Evolutionary conservation across 2,113 vertebrate species (phyloP).

Genomic region (Paratilapia polleni): DNA sequence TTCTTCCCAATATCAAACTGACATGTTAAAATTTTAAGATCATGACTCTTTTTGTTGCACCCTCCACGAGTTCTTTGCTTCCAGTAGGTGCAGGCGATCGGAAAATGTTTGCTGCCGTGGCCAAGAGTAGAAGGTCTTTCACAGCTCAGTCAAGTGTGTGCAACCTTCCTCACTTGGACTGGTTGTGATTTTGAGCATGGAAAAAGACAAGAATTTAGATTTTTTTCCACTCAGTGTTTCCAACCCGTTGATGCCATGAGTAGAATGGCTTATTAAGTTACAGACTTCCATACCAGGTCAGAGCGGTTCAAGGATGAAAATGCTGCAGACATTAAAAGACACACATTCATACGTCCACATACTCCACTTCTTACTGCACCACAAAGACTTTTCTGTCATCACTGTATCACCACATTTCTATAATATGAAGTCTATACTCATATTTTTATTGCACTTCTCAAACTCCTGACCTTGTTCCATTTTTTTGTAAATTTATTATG

Average conservation of each 20-base stretch:
- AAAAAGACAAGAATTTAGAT: slow-evolving; percentile 72
- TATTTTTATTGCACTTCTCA: slow-evolving; percentile 6
- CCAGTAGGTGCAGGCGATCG: slow-evolving; percentile 38
- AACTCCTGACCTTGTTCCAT: slow-evolving; percentile 10
- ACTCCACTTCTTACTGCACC: not conserved
- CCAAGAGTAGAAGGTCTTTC: slow-evolving; percentile 60
- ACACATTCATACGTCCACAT: slow-evolving; percentile 22
- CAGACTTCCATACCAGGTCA: slow-evolving; percentile 63
- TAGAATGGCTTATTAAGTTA: slow-evolving; percentile 59
- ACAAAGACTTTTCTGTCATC: slow-evolving; percentile 32
- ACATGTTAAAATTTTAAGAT: slow-evolving; percentile 45
- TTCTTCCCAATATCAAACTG: slow-evolving; percentile 26
- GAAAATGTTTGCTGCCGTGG: slow-evolving; percentile 48
- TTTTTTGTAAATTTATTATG: slow-evolving; percentile 47
- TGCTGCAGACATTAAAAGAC: slow-evolving; percentile 33
- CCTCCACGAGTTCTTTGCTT: not conserved
- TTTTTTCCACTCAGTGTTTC: slow-evolving; percentile 67
- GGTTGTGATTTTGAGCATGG: slow-evolving; percentile 57
- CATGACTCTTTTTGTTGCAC: slow-evolving; percentile 8
- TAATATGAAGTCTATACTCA: slow-evolving; percentile 1
- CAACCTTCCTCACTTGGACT: slow-evolving; percentile 54
- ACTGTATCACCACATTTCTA: slow-evolving; percentile 6
- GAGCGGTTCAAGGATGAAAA: slow-evolving; percentile 40
- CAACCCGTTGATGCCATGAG: slow-evolving; percentile 60
- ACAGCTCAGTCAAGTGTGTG: slow-evolving; percentile 53